Evolutionary conservation across 2,113 vertebrate genomes (phyloP).

Genomic region (Balaeniceps rex): DNA sequence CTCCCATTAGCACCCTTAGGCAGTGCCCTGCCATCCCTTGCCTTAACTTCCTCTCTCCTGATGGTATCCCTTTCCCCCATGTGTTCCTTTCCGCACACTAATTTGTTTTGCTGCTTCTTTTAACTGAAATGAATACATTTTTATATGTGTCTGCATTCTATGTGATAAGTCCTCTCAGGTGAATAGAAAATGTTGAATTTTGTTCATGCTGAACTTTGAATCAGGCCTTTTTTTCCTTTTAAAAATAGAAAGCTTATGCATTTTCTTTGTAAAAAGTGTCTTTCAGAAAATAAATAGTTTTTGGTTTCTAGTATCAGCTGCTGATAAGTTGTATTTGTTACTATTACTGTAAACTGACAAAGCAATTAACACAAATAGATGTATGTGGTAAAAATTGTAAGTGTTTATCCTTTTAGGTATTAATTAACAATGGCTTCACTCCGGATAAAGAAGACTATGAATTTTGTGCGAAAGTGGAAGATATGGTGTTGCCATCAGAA

Average conservation of each 20-base stretch:
- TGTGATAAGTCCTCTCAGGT: background rate
- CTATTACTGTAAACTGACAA: background rate
- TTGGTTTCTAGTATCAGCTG: background rate
- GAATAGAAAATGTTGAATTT: background rate
- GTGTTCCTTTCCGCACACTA: background rate
- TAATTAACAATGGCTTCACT: constrained; percentile 96
- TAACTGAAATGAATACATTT: background rate
- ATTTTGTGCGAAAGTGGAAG: constrained; percentile 90
- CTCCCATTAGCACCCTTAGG: background rate
- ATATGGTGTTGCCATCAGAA: constrained; percentile 85
- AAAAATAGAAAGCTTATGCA: background rate
- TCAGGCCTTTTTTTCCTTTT: background rate
- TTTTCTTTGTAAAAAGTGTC: background rate
- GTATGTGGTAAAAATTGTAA: background rate
- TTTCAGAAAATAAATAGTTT: background rate
- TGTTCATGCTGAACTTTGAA: background rate
- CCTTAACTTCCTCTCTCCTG: background rate
- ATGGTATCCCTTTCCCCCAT: background rate
- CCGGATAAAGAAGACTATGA: constrained; percentile 95
- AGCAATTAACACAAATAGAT: background rate
- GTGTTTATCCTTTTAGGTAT: constrained; percentile 74
- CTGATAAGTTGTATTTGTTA: background rate
- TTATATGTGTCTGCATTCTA: background rate
- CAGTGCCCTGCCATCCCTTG: background rate
- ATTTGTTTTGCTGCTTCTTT: background rate